Base-by-base conservation (phyloP, 2,113 vertebrate species). In the Panurus biarmicus region DNA sequence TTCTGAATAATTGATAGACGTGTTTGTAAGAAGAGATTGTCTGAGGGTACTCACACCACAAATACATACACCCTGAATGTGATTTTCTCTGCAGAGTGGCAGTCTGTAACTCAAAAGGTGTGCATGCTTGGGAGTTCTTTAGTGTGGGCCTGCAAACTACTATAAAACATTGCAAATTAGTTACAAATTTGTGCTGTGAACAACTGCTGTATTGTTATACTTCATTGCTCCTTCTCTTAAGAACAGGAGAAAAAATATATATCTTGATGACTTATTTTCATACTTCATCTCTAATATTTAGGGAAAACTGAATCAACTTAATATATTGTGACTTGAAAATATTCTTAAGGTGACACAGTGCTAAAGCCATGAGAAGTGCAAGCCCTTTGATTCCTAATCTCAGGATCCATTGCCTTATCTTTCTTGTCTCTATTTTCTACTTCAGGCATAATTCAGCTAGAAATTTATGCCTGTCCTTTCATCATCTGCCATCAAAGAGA, bases 401-500 rank as follows among this genome's bases (percentile, higher is more conserved):
- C 10, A 5, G 51, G 23, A 70, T 35, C 64, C 12, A 2, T 76
- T 92, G 85, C 66, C 42, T 86, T 86, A 67, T 90, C 73, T 84
- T 74, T 28, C 76, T 78, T 62, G 79, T 81, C 44, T 89, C 56
- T 81, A 26, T 89, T 94, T 92, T 67, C 61, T 74, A 67, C 73
- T 89, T 89, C 26, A 78, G 65, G 35, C 51, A 67, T 84, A 81
- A 91, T 84, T 90, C 84, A 77, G 26, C 26, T 84, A 40, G 73
- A 74, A 89, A 94, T 74, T 86, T 56, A 85, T 92, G 42, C 38
- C 15, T 84, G 23, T 92, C 29, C 89, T 96, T 96, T 92, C 84
- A 95, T 92, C 91, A 84, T 77, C 57, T 94, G 57, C 62, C 91
- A 91, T 94, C 87, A 96, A 94, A 95, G 89, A 74, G 65, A 74